Base-by-base conservation (phyloP, 2,797 vertebrate genomes). In the Gobionotothen gibberifrons region DNA sequence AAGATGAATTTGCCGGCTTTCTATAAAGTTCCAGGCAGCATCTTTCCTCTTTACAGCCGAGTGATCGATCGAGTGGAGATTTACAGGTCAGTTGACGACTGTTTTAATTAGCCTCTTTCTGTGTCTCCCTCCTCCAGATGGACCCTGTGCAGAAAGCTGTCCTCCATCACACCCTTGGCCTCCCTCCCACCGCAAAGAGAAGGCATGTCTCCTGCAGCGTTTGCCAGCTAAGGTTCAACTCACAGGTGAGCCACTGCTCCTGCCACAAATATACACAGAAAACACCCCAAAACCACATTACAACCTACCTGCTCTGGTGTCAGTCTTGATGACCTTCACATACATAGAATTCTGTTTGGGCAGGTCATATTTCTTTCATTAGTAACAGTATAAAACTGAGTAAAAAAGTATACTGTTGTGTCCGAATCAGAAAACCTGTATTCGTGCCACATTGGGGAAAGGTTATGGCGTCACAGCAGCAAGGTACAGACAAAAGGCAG, bases 151-250 rank as follows among this genome's bases (percentile, higher is more conserved):
- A 98, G 93, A 98, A 98, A 94, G 97, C 97, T 76, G 95, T 98
- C 93, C 96, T 98, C 93, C 97, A 97, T 95, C 97, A 99, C 93
- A 97, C 97, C 56, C 96, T 98, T 69, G 95, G 97, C 86, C 95
- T 96, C 90, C 94, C 96, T 84, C 93, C 97, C 93, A 93, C 94
- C 61, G 90, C 94, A 82, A 96, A 96, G 94, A 96, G 96, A 95
- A 99, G 95, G 94, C 96, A 96, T 85, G 96, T 96, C 92, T 96
- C 97, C 84, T 99, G 98, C 94, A 95, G 95, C 88, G 96, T 98
- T 85, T 99, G 98, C 94, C 97, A 97, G 90, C 95, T 99, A 93
- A 96, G 97, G 94, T 99, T 99, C 95, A 99, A 99, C 96, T 99
- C 98, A 9, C 97, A 99, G 97, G 98, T 99, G 90, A 92, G 32